These are phyloP conservation scores for Ophraella communa DNA, from an alignment of 2,888 invertebrate genomes.

Conservation along the genomic window DNA sequence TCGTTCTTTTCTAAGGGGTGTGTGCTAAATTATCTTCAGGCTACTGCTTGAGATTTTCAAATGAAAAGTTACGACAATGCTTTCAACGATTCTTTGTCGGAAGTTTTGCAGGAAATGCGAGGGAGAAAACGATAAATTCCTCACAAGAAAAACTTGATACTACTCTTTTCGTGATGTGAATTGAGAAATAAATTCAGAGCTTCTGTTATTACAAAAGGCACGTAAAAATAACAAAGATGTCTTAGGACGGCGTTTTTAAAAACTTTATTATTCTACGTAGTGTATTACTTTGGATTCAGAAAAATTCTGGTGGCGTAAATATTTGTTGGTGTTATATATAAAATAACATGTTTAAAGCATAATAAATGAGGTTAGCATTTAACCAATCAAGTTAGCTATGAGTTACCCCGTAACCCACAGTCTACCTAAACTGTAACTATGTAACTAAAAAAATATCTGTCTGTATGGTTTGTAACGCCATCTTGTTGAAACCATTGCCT, in stretches of 20 bases:
- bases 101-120: slow-evolving; percentile 22
- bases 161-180: slow-evolving; percentile 22
- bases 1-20: slow-evolving; percentile 14
- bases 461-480: no score
- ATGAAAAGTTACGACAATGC: slow-evolving; percentile 28
- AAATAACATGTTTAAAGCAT: no score
- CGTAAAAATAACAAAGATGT: background rate
- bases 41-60: slow-evolving; percentile 27
- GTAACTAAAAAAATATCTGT: no score
- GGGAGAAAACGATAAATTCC: slow-evolving; percentile 26
- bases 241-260: background rate
- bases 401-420: no score
- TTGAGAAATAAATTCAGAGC: slow-evolving; percentile 11
- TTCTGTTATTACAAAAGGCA: background rate
- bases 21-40: slow-evolving; percentile 23
- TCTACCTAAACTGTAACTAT: no score
- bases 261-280: no score
- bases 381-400: no score
- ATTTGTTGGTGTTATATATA: no score
- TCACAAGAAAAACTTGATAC: slow-evolving; percentile 22
- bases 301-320: no score
- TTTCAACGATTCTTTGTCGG: slow-evolving; percentile 27
- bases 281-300: no score
- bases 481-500: no score
- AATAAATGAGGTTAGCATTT: no score